Evolutionary conservation across 2,797 vertebrate species (phyloP).

Genomic region (Alca torda): DNA sequence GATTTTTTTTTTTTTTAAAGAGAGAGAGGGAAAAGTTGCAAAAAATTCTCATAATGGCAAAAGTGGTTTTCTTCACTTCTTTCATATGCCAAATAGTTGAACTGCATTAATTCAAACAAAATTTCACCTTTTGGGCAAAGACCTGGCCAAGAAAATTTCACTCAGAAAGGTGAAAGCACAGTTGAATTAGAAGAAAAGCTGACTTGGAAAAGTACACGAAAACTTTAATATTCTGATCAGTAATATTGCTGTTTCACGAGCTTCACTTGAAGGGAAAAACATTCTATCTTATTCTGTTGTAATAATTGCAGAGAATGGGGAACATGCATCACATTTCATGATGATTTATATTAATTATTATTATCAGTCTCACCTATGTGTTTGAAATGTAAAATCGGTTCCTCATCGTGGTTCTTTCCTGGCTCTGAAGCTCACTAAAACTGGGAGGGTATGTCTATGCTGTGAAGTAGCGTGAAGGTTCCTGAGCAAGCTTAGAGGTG

Average conservation of each 20-base stretch:
- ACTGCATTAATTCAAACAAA: slow-evolving; percentile 34
- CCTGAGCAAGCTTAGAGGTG: neutral
- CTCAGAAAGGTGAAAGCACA: neutral
- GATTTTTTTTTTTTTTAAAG: neutral
- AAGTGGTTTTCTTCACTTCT: slow-evolving; percentile 39
- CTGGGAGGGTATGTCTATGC: neutral
- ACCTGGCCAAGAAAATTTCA: neutral
- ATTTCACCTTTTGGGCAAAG: neutral
- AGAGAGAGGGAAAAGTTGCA: neutral
- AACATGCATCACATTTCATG: neutral
- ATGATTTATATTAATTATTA: slow-evolving; percentile 47
- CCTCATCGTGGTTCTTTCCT: neutral
- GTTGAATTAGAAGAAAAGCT: neutral
- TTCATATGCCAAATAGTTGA: slow-evolving; percentile 15
- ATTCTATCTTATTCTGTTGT: neutral
- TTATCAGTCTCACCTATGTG: neutral
- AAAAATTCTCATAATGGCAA: neutral
- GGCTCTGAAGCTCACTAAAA: neutral
- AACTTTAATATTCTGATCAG: neutral
- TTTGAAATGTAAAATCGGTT: slow-evolving; percentile 13
- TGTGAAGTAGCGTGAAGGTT: neutral
- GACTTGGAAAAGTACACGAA: neutral
- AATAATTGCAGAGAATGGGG: neutral
- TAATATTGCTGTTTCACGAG: neutral
- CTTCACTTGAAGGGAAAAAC: neutral